These are phyloP conservation scores for Andrena haemorrhoa DNA, from an alignment of 2,888 invertebrate genomes.

Conservation along the genomic window DNA sequence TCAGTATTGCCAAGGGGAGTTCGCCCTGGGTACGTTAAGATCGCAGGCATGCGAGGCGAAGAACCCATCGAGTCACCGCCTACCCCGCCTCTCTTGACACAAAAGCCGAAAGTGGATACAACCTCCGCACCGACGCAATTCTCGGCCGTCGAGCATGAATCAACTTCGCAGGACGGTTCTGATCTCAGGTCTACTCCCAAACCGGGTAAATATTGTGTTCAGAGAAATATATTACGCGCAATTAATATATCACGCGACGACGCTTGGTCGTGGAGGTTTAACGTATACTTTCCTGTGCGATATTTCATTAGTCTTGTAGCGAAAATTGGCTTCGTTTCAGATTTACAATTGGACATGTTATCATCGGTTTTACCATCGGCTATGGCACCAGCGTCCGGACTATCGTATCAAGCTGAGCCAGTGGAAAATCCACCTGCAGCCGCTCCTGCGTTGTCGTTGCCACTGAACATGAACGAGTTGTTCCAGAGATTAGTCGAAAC, in stretches of 20 bases:
- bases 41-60: constrained; percentile 91
- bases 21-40: constrained; percentile 89
- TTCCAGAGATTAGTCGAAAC: constrained; percentile 94
- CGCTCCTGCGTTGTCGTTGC: constrained; percentile 80
- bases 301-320: constrained; percentile 57
- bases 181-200: constrained; percentile 75
- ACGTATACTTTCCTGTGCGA: constrained; percentile 24
- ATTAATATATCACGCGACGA: no score
- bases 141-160: constrained; percentile 74
- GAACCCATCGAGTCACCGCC: constrained; percentile 80
- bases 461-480: constrained; percentile 92
- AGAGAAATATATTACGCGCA: not conserved
- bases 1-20: constrained; percentile 91
- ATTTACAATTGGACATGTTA: constrained; percentile 87
- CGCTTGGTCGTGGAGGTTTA: not conserved
- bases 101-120: constrained; percentile 68
- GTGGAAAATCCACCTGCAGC: constrained; percentile 77
- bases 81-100: constrained; percentile 60
- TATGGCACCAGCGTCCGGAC: constrained; percentile 86
- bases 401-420: constrained; percentile 80
- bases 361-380: constrained; percentile 89
- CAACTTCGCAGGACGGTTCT: constrained; percentile 80
- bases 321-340: constrained; percentile 67
- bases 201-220: constrained; percentile 71
- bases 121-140: constrained; percentile 60